Evolutionary conservation across 2,797 vertebrate genomes (phyloP).

Genomic region (Centropyge bicolor): DNA sequence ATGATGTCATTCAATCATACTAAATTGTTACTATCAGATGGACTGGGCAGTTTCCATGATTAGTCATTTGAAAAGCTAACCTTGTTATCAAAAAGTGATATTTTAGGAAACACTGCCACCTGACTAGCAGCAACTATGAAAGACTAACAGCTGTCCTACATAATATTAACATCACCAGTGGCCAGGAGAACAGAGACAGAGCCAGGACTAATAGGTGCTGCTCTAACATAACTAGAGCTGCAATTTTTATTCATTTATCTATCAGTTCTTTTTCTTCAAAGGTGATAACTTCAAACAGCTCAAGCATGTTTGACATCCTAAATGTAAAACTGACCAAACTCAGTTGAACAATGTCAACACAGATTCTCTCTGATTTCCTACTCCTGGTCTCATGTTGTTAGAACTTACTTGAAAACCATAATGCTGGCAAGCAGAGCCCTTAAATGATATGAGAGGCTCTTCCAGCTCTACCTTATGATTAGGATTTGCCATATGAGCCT

Average conservation of each 20-base stretch:
- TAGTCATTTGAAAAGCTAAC: conserved; percentile 20
- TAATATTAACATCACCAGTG: not conserved
- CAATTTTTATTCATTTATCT: not conserved
- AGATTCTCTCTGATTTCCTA: not conserved
- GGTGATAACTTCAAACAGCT: not conserved
- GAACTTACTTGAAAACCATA: not conserved
- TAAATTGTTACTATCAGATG: conserved; percentile 29
- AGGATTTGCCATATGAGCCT: not conserved
- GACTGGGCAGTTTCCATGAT: not conserved
- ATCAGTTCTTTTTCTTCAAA: not conserved
- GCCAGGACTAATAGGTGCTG: not conserved
- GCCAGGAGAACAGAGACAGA: not conserved
- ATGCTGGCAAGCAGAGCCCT: not conserved
- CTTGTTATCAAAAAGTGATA: conserved; percentile 1
- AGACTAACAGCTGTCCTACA: not conserved
- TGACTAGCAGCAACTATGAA: not conserved
- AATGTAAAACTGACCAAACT: not conserved
- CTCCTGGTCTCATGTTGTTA: not conserved
- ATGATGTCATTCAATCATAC: not conserved
- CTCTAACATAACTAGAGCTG: not conserved
- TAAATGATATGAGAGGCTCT: not conserved
- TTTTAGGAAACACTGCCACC: not conserved
- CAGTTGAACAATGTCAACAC: not conserved
- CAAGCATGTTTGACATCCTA: not conserved
- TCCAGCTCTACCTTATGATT: not conserved